Percentiles rank a stretch among this genome's conserved stretches.
Evolutionary conservation across 2,888 invertebrate genomes (phyloP).

Genomic region (Theodoxus fluviatilis): DNA sequence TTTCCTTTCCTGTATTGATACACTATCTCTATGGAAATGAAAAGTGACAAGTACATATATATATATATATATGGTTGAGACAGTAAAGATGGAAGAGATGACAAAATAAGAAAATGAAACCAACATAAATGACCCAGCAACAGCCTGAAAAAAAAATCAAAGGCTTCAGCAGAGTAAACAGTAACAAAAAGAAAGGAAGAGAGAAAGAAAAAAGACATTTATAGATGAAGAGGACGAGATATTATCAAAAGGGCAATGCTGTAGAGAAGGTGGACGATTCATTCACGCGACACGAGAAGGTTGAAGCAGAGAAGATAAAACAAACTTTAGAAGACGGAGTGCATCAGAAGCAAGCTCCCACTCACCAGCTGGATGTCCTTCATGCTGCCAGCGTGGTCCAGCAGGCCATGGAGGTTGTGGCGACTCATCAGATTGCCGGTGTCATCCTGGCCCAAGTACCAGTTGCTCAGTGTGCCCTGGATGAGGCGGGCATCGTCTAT

Average conservation of each 20-base stretch:
- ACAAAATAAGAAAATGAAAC: no score
- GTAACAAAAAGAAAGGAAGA: no score
- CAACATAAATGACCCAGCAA: no score
- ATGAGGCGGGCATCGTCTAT: constrained; percentile 85
- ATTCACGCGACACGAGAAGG: background rate
- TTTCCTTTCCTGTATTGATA: no score
- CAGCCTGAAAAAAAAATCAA: no score
- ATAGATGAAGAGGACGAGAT: no score
- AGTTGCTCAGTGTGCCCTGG: constrained; percentile 77
- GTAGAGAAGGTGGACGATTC: background rate
- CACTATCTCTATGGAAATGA: no score
- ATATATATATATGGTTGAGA: no score
- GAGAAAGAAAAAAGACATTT: no score
- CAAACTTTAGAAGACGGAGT: background rate
- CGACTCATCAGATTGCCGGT: constrained; percentile 83
- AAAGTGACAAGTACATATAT: no score
- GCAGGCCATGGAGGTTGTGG: constrained; percentile 75
- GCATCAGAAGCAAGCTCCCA: background rate
- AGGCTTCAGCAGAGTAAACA: no score
- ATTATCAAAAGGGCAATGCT: background rate
- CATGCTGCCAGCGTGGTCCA: constrained; percentile 27
- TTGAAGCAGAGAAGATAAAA: background rate
- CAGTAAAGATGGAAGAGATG: no score
- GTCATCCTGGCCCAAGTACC: constrained; percentile 86
- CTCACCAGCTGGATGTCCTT: constrained; percentile 51